Evolutionary conservation across 2,797 vertebrate species (phyloP), one percentile per base, ranked within the genome.

Genomic region (Phaenicophaeus curvirostris): DNA sequence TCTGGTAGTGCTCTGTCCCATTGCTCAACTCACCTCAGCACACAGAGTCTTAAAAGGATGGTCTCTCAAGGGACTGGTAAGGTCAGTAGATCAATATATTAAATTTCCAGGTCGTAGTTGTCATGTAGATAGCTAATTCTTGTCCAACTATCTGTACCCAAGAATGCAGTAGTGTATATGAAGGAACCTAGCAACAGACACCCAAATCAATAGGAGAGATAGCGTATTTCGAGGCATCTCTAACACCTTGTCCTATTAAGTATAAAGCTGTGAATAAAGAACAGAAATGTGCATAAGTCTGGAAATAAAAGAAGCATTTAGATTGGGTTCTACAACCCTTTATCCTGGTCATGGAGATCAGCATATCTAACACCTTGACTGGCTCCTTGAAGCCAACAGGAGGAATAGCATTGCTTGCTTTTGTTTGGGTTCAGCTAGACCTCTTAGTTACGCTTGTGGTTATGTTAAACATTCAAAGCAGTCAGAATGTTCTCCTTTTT

Each of bases 371-470:
- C 13, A 62, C 35, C 44, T 57, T 74, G 58, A 69, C 69, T 13
- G 31, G 35, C n/a, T 84, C 55, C 76, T 75, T 90, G 46, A 90
- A 75, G n/a, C 4, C 58, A 81, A 4, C 8, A n/a, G 73, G 39
- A 81, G 33, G 24, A 82, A 81, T 86, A 91, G 25, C 25, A 79
- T 44, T 7, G 7, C 3, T 19, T 27, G 28, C 14, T 75, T 85
- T 91, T 93, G 63, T 94, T 90, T 91, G 80, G 67, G 83, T 94
- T 94, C 77, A 86, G 79, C 33, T 51, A 79, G 58, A 78, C 42
- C 57, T 69, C 41, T 59, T 33, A 59, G 68, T n/a, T 54, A 17
- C 9, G 31, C 54, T 67, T 1, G 3, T 35, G 53, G n/a, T 53
- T 35, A 67, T 15, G 23, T 23, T 63, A 88, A 58, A 62, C 46